Evolutionary conservation across 2,888 invertebrate species (phyloP), one percentile per base, ranked within the genome.

Genomic region (Tanypteryx hageni): DNA sequence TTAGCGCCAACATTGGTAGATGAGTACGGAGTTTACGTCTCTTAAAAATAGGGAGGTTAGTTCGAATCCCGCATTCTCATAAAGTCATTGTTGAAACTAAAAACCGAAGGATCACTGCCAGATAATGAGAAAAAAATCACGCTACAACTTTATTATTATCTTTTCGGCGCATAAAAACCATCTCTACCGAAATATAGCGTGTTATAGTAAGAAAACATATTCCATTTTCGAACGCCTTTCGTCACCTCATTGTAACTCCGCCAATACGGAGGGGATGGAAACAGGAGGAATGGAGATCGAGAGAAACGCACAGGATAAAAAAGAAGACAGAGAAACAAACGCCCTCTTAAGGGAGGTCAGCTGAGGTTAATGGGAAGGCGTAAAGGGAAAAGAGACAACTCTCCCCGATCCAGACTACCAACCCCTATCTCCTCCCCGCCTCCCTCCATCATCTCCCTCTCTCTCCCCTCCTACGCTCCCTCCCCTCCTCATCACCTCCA

Each of bases 271-370:
- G 76, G 76, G 76, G 22, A n/a, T 44, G 44, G 44, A 44, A 44
- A 44, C 44, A 44, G 44, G 44, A 44, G 44, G 44, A 5, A n/a
- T n/a, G n/a, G n/a, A n/a, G n/a, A n/a, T n/a, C 5, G 68, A 76
- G 27, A 76, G 22, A 76, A 76, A 76, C 76, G 8, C n/a, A 68
- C 9, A 68, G 76, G 76, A 27, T 76, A 76, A 76, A 76, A 76
- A 61, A 61, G 27, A 76, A 76, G 76, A 27, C 22, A 13, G 76
- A 76, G 76, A 44, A 44, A 76, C 76, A 76, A 76, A 76, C 22
- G n/a, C 76, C 76, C 76, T 76, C 76, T 76, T 76, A 27, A 76
- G 76, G 27, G 76, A 76, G 76, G 76, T 76, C 76, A 76, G 76
- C 76, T 13, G 76, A 76, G 76, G 76, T 76, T 76, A 76, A 76